phyloP scores from a whole-genome alignment of 2,888 invertebrate genomes.

The Eupithecia insigniata region DNA sequence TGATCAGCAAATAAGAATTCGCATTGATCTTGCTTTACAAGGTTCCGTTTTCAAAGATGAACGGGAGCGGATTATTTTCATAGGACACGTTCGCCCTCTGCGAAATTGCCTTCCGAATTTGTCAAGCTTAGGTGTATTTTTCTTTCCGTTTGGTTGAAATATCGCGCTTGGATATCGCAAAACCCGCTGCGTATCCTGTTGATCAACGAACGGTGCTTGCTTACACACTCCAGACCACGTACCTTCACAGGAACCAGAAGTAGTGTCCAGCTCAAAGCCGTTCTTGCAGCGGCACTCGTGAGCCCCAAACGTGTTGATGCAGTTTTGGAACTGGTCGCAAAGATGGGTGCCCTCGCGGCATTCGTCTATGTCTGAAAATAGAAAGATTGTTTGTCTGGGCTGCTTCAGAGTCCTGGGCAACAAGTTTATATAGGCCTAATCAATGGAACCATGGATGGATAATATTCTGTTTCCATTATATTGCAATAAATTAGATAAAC shows the following conservation, averaged over 20 bases:
- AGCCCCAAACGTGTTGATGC: constrained; percentile 79
- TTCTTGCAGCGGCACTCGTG: constrained; percentile 81
- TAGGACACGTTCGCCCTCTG: background rate
- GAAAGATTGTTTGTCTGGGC: background rate
- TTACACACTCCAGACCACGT: constrained; percentile 7
- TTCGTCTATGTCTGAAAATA: constrained; percentile 91
- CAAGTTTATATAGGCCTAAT: too few relatives aligned
- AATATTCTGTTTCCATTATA: too few relatives aligned
- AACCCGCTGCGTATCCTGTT: background rate
- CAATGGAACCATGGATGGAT: too few relatives aligned
- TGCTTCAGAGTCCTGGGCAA: too few relatives aligned
- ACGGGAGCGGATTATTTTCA: background rate
- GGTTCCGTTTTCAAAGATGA: background rate
- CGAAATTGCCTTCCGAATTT: background rate
- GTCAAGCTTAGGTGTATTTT: background rate
- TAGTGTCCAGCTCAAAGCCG: constrained; percentile 73
- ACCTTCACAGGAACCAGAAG: constrained; percentile 76
- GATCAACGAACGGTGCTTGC: background rate
- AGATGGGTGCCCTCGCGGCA: constrained; percentile 85
- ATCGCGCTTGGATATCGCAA: background rate
- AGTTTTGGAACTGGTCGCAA: constrained; percentile 79
- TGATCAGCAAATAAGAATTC: background rate
- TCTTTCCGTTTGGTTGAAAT: background rate
- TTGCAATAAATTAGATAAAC: too few relatives aligned
- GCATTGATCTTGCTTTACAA: background rate